These are phyloP conservation scores for Tadarida brasiliensis DNA, from an alignment of 2,797 vertebrate species.

Conservation along the genomic window DNA sequence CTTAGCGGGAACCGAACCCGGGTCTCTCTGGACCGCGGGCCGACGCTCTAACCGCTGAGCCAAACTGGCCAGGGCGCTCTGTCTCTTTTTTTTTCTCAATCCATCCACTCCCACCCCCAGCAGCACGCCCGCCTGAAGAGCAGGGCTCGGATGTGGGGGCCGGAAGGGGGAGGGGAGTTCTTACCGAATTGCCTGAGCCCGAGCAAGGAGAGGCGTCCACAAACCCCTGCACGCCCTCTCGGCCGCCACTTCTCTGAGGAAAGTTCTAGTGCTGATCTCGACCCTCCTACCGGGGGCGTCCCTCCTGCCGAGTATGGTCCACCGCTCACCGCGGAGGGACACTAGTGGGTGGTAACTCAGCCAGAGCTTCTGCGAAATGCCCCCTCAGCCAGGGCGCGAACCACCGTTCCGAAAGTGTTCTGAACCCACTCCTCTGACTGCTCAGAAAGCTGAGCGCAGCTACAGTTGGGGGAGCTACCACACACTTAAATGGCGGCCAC, in stretches of 20 bases:
- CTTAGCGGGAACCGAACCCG: no score
- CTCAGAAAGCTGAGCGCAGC: not conserved
- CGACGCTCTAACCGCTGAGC: no score
- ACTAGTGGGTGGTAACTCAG: not conserved
- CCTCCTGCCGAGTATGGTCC: not conserved
- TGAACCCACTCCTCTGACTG: not conserved
- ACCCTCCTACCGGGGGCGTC: not conserved
- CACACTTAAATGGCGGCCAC: rapidly evolving
- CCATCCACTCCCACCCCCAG: not conserved
- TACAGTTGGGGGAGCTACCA: not conserved
- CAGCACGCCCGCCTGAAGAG: not conserved
- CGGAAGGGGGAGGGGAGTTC: rapidly evolving
- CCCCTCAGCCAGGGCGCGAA: not conserved
- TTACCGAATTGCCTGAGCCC: not conserved
- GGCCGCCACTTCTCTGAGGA: not conserved
- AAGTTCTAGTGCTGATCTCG: not conserved
- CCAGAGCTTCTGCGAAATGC: not conserved
- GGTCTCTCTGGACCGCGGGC: no score
- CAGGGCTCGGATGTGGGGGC: not conserved
- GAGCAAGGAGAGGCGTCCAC: not conserved
- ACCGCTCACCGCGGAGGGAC: rapidly evolving
- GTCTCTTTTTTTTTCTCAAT: not conserved
- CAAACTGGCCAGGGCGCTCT: no score
- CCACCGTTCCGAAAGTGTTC: not conserved
- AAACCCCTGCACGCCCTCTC: not conserved